Evolutionary conservation across 2,888 invertebrate genomes (phyloP).

Genomic region (Rapana venosa): DNA sequence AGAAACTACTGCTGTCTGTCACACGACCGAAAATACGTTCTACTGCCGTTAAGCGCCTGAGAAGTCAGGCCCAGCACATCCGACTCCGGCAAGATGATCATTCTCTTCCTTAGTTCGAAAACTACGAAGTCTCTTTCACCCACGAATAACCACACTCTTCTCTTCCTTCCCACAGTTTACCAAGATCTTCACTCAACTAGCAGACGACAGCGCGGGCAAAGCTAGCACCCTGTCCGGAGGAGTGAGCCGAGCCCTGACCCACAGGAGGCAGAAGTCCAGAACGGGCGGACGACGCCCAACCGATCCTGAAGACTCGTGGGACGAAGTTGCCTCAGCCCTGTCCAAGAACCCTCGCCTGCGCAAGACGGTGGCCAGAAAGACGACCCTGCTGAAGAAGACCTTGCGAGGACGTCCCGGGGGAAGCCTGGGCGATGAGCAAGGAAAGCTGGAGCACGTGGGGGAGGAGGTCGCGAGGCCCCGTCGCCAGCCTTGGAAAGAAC

Average conservation of each 20-base stretch:
- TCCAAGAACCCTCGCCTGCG: constrained; percentile 42
- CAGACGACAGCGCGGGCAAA: constrained; percentile 27
- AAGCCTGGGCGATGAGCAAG: background rate
- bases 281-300: background rate
- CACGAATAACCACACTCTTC: background rate
- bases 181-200: constrained; percentile 27
- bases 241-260: background rate
- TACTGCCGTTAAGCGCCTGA: no score
- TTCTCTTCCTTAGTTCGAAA: background rate
- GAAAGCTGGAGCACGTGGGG: background rate
- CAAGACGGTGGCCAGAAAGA: constrained; percentile 45
- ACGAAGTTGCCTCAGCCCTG: constrained; percentile 41
- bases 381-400: constrained; percentile 48
- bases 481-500: background rate
- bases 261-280: background rate
- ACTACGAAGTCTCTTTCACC: background rate
- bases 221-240: constrained; percentile 10
- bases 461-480: background rate
- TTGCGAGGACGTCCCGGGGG: constrained; percentile 20
- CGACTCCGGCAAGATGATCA: no score
- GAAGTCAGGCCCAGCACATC: no score
- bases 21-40: no score
- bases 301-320: constrained; percentile 39
- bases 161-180: constrained; percentile 22
- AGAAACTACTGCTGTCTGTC: no score